Conservation (phyloP, 1,140 invertebrate species). For the Lerema accius region DNA sequence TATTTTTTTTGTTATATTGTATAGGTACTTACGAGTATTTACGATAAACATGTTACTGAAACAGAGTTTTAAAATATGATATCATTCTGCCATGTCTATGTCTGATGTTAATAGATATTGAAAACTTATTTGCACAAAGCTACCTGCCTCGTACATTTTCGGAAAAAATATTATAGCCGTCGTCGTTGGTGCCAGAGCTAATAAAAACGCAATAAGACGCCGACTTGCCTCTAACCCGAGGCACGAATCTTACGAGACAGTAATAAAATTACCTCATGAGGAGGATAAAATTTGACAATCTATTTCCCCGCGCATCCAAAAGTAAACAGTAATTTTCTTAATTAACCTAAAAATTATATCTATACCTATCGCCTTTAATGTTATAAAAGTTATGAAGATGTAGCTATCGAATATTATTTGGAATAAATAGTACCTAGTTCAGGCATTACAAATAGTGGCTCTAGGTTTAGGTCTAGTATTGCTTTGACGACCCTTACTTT, state of each 20-base stretch:
- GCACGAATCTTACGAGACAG: constrained; percentile 62
- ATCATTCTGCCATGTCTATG: constrained; percentile 21
- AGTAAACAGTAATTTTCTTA: constrained; percentile 25
- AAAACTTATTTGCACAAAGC: constrained; percentile 63
- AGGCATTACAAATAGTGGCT: no score
- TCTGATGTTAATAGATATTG: constrained; percentile 45
- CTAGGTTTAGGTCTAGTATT: no score
- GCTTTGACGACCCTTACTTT: no score
- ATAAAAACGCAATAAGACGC: constrained; percentile 76
- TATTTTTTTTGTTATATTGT: no score
- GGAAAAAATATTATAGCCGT: constrained; percentile 57
- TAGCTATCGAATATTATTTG: no score
- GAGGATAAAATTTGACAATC: constrained; percentile 70
- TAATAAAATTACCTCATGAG: constrained; percentile 76
- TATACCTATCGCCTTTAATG: background rate
- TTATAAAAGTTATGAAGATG: no score
- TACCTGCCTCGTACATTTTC: constrained; percentile 65
- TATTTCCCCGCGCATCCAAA: constrained; percentile 49
- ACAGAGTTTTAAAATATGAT: constrained; percentile 28
- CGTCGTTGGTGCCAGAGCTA: constrained; percentile 40
- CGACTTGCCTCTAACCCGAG: constrained; percentile 51
- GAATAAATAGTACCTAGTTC: no score
- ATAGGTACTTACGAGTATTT: no score
- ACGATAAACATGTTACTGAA: background rate
- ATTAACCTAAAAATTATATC: constrained; percentile 12